phyloP scores from a whole-genome alignment of 2,113 vertebrate genomes.

The Struthidea cinerea region DNA sequence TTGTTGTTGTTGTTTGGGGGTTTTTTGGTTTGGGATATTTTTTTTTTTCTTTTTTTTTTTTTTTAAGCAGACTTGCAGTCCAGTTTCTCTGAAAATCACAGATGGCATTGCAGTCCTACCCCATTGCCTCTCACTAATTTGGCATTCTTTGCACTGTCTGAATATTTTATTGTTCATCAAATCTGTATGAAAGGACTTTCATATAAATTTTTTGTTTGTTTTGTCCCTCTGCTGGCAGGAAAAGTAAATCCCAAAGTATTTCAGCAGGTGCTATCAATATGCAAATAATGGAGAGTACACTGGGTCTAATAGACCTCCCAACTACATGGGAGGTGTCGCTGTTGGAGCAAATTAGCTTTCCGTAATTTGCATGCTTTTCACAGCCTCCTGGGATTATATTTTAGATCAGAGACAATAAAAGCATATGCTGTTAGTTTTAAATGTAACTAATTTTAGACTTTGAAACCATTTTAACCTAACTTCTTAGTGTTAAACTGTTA shows the following conservation, averaged over 20 bases:
- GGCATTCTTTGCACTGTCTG: slow-evolving; percentile 31
- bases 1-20: not conserved
- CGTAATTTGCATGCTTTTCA: slow-evolving; percentile 76
- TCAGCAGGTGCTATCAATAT: slow-evolving; percentile 81
- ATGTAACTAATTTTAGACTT: slow-evolving; percentile 78
- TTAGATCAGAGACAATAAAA: slow-evolving; percentile 81
- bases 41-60: not conserved
- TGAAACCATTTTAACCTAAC: slow-evolving; percentile 73
- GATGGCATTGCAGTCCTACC: slow-evolving; percentile 1
- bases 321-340: slow-evolving; percentile 77
- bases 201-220: slow-evolving; percentile 50
- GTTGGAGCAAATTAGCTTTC: slow-evolving; percentile 82
- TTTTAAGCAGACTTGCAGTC: not conserved
- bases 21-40: not conserved
- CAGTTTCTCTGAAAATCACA: slow-evolving; percentile 27
- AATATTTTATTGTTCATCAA: slow-evolving; percentile 58
- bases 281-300: slow-evolving; percentile 76
- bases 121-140: slow-evolving; percentile 11
- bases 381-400: slow-evolving; percentile 78
- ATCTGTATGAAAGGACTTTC: slow-evolving; percentile 62
- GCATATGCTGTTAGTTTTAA: slow-evolving; percentile 75
- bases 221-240: slow-evolving; percentile 75
- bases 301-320: slow-evolving; percentile 77
- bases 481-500: slow-evolving; percentile 70
- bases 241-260: slow-evolving; percentile 78